These are phyloP conservation scores for Sebastes jordani DNA, from an alignment of 2,797 vertebrate genomes.

Conservation along the genomic window DNA sequence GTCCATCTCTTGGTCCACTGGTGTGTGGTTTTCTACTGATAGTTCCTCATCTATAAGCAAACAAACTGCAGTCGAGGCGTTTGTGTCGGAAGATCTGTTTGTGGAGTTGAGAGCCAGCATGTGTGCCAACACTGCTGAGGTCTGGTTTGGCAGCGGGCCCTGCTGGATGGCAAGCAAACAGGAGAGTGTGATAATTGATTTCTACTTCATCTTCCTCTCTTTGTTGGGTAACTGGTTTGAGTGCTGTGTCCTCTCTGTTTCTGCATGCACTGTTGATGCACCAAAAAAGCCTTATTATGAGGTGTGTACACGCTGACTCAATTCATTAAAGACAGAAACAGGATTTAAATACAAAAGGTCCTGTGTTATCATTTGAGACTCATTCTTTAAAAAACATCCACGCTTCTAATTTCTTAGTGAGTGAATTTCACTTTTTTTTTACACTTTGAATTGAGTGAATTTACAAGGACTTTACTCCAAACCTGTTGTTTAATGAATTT, in stretches of 20 bases:
- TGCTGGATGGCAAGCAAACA: slow-evolving; percentile 39
- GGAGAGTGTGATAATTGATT: slow-evolving; percentile 46
- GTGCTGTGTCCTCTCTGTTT: slow-evolving; percentile 36
- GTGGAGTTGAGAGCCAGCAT: slow-evolving; percentile 7
- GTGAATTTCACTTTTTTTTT: neutral
- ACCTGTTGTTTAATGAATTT: neutral
- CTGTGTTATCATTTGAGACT: neutral
- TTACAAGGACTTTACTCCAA: neutral
- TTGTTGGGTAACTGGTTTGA: slow-evolving; percentile 24
- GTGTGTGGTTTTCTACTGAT: slow-evolving; percentile 18
- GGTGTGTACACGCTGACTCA: slow-evolving; percentile 11
- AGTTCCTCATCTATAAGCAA: slow-evolving; percentile 8
- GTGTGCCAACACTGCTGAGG: slow-evolving; percentile 28
- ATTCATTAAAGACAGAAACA: slow-evolving; percentile 12
- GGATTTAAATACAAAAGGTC: neutral
- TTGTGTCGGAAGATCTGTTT: slow-evolving; percentile 10
- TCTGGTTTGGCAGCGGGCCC: slow-evolving; percentile 40
- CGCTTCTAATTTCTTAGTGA: neutral
- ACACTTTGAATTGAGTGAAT: neutral
- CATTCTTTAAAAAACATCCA: neutral
- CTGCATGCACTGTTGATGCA: slow-evolving; percentile 58
- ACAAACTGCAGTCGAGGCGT: slow-evolving; percentile 12
- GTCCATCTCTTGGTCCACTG: neutral
- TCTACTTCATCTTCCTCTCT: slow-evolving; percentile 23
- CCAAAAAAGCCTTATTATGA: slow-evolving; percentile 61